Conservation (phyloP, 2,888 invertebrate species). For the Acanthosepion lycidas region DNA sequence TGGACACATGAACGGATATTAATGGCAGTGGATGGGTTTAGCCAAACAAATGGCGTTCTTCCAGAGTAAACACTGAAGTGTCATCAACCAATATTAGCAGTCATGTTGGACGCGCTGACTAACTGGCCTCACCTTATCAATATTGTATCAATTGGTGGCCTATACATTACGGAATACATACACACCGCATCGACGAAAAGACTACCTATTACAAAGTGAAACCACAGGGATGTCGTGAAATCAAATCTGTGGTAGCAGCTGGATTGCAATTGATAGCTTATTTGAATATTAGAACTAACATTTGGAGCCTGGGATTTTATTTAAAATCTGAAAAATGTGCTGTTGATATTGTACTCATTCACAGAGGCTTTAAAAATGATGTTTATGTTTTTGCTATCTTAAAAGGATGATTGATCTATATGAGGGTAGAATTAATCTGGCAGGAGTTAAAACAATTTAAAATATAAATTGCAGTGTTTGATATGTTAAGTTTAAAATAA, state of each 20-base stretch:
- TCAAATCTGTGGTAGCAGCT: background rate
- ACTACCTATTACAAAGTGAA: background rate
- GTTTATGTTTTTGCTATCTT: too few species aligned
- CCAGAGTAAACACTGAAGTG: constrained; percentile 5
- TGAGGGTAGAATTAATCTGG: too few species aligned
- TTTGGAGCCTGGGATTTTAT: too few species aligned
- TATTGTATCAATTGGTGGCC: background rate
- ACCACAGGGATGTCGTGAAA: background rate
- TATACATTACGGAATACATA: background rate
- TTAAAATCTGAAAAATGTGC: too few species aligned
- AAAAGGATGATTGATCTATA: too few species aligned
- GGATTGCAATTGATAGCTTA: background rate
- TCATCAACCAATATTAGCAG: constrained; percentile 33
- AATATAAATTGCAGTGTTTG: too few species aligned
- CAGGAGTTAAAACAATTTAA: too few species aligned
- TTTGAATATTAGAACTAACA: background rate
- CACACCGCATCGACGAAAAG: background rate
- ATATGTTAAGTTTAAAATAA: too few species aligned
- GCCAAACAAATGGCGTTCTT: background rate
- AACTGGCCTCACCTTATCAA: background rate
- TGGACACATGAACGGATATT: constrained; percentile 6
- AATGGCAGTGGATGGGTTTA: constrained; percentile 24
- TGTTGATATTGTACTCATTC: too few species aligned
- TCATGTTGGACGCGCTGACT: background rate
- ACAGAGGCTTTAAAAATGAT: too few species aligned